Evolutionary conservation across 92 coral and sea anemone species (phyloP).

Genomic region (Pocillopora grandis): DNA sequence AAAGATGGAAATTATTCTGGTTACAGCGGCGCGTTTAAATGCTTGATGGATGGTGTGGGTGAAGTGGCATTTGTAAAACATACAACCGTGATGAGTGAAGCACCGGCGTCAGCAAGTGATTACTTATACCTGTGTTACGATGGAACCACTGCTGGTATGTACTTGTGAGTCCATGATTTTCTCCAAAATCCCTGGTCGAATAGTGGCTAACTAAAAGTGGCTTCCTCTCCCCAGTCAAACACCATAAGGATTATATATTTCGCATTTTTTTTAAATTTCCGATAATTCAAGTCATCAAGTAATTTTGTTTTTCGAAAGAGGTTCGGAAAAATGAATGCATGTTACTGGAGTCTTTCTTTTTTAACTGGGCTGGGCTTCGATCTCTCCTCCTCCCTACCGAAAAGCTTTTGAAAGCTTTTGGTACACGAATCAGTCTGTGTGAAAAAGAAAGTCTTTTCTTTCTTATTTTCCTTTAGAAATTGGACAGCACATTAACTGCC

Average conservation of each 20-base stretch:
- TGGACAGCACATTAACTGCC: conserved; percentile 29
- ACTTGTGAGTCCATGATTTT: background rate
- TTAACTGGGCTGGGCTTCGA: too few relatives aligned
- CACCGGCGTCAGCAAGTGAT: conserved; percentile 5
- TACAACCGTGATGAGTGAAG: conserved; percentile 16
- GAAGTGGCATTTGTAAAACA: conserved; percentile 72
- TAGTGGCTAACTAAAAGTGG: too few relatives aligned
- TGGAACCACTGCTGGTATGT: conserved; percentile 31
- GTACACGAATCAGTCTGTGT: too few relatives aligned
- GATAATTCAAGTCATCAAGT: too few relatives aligned
- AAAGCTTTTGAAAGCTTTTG: too few relatives aligned
- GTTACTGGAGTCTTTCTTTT: too few relatives aligned
- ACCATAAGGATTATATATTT: background rate
- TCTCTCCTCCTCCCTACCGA: too few relatives aligned
- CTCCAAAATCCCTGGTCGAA: background rate
- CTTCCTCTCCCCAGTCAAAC: background rate
- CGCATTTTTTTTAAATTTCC: too few relatives aligned
- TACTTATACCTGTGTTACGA: conserved; percentile 39
- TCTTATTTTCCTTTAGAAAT: background rate
- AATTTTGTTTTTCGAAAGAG: too few relatives aligned
- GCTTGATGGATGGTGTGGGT: conserved; percentile 49
- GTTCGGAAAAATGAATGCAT: too few relatives aligned
- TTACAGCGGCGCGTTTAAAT: conserved; percentile 64
- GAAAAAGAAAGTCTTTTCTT: too few relatives aligned
- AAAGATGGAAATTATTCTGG: conserved; percentile 3